Evolutionary conservation across 2,797 vertebrate species (phyloP).

Genomic region (Crenuchus spilurus): DNA sequence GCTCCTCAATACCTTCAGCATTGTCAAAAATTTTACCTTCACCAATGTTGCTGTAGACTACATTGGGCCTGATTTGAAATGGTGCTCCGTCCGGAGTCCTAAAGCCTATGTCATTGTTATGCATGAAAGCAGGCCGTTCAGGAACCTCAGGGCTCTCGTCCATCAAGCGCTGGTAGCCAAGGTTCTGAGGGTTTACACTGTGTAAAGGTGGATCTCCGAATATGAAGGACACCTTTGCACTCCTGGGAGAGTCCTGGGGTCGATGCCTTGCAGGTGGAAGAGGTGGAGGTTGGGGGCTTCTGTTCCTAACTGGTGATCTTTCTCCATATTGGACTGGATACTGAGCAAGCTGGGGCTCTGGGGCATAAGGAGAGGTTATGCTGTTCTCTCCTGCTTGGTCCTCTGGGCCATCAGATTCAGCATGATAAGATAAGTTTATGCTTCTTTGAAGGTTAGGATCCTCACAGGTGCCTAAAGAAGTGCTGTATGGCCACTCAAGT

Average conservation of each 20-base stretch:
- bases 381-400: slow-evolving; percentile 81
- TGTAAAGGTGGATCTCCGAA: slow-evolving; percentile 94
- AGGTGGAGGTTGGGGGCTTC: slow-evolving; percentile 66
- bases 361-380: slow-evolving; percentile 65
- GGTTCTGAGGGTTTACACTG: slow-evolving; percentile 86
- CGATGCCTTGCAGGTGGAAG: slow-evolving; percentile 83
- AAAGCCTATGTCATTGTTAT: slow-evolving; percentile 83
- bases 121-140: slow-evolving; percentile 87
- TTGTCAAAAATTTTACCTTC: slow-evolving; percentile 91
- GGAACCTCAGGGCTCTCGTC: slow-evolving; percentile 90
- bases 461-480: slow-evolving; percentile 83
- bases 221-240: slow-evolving; percentile 98
- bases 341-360: slow-evolving; percentile 75
- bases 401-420: slow-evolving; percentile 75
- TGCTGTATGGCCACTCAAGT: slow-evolving; percentile 93
- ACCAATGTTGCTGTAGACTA: slow-evolving; percentile 80
- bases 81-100: slow-evolving; percentile 79
- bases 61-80: slow-evolving; percentile 85
- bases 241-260: slow-evolving; percentile 89
- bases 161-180: slow-evolving; percentile 94
- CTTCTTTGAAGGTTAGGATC: slow-evolving; percentile 76
- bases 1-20: slow-evolving; percentile 91
- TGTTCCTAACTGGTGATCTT: slow-evolving; percentile 70
- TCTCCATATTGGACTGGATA: slow-evolving; percentile 73
- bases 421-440: slow-evolving; percentile 79